Evolutionary conservation across 2,797 vertebrate species (phyloP).

Genomic region (Scleropages formosus): DNA sequence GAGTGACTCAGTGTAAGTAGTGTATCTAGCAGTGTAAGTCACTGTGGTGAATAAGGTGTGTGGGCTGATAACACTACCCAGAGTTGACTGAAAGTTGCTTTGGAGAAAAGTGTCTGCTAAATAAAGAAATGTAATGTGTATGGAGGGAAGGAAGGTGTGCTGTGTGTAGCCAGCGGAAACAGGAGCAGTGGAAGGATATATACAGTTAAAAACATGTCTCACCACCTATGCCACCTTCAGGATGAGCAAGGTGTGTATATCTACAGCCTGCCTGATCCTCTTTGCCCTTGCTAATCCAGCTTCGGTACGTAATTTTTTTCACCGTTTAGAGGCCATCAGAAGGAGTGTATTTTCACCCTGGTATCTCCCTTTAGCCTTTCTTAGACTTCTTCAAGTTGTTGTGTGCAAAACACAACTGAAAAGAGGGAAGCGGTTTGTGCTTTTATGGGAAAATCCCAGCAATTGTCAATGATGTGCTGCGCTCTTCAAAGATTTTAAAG

Average conservation of each 20-base stretch:
- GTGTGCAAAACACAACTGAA: neutral
- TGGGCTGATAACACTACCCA: too few species aligned
- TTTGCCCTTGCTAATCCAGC: conserved; percentile 71
- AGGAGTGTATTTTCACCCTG: conserved; percentile 29
- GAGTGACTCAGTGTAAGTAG: too few species aligned
- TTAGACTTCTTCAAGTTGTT: neutral
- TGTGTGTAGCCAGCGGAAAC: too few species aligned
- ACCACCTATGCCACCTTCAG: conserved; percentile 34
- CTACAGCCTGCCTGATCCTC: conserved; percentile 66
- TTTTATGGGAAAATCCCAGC: neutral
- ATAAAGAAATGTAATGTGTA: too few species aligned
- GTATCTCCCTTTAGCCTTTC: conserved; percentile 34
- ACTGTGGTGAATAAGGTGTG: too few species aligned
- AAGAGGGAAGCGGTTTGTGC: too few species aligned
- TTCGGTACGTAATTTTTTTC: conserved; percentile 69
- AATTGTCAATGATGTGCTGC: neutral
- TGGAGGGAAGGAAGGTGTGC: too few species aligned
- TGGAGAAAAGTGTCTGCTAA: too few species aligned
- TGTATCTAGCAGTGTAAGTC: too few species aligned
- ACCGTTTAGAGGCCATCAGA: conserved; percentile 54
- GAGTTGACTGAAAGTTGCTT: too few species aligned
- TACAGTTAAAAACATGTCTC: too few species aligned
- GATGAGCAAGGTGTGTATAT: conserved; percentile 38
- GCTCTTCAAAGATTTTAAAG: neutral
- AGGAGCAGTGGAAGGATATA: too few species aligned